Conservation (phyloP, 2,113 vertebrate genomes). For the Octodon degus region DNA sequence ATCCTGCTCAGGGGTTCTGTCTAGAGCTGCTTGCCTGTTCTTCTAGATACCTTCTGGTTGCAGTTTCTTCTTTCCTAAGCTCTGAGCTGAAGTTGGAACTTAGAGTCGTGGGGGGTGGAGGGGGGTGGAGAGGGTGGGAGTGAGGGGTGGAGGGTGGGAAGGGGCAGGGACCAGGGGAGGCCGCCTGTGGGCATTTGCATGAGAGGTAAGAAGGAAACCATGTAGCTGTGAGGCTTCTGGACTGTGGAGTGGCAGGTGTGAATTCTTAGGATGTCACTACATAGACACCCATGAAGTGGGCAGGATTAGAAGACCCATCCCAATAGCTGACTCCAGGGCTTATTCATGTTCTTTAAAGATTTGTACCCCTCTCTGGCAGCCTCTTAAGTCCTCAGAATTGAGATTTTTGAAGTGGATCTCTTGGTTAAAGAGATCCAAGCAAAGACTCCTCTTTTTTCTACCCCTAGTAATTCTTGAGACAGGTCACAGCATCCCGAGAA, state of each 20-base stretch:
- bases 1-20: not conserved
- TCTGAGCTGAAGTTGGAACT: constrained; percentile 20
- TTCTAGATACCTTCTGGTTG: not conserved
- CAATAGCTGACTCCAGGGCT: not conserved
- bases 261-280: not conserved
- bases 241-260: not conserved
- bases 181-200: constrained; percentile 15
- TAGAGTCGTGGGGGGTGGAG: not conserved
- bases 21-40: not conserved
- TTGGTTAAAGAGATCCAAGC: not conserved
- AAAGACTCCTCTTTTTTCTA: not conserved
- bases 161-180: not conserved
- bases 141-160: not conserved
- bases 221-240: not conserved
- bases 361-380: not conserved
- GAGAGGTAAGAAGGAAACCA: not conserved
- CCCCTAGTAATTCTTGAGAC: not conserved
- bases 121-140: no score
- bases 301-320: not conserved
- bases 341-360: not conserved
- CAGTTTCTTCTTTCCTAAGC: not conserved
- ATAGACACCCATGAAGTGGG: not conserved
- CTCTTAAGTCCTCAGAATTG: not conserved
- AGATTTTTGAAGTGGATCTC: not conserved
- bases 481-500: not conserved